Evolutionary conservation across 1,140 invertebrate genomes (phyloP).

Genomic region (Drosophila saltans): DNA sequence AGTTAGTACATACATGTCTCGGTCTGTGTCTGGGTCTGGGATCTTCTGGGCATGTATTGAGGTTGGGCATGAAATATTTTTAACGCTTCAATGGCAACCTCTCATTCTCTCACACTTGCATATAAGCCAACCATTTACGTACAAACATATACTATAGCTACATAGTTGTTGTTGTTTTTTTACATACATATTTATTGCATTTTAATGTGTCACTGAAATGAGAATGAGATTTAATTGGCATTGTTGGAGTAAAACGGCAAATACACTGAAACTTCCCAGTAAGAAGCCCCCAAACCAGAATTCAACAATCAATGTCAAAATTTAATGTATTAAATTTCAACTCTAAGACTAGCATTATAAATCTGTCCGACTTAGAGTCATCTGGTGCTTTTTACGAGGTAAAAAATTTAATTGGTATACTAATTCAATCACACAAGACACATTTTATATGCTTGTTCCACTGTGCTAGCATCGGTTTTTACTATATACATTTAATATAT

Average conservation of each 20-base stretch:
- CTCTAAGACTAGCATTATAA: too few relatives aligned
- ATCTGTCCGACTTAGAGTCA: too few relatives aligned
- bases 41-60: slow-evolving; percentile 26
- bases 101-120: slow-evolving; percentile 13
- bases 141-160: slow-evolving; percentile 10
- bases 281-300: too few relatives aligned
- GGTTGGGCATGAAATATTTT: slow-evolving; percentile 68
- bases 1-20: slow-evolving; percentile 4
- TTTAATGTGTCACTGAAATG: slow-evolving; percentile 77
- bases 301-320: too few relatives aligned
- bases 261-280: slow-evolving; percentile 43
- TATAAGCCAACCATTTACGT: slow-evolving; percentile 7
- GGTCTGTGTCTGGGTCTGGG: not conserved
- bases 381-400: too few relatives aligned
- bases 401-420: too few relatives aligned
- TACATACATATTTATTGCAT: slow-evolving; percentile 68
- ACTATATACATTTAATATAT: not conserved
- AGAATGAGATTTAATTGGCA: slow-evolving; percentile 75
- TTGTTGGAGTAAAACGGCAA: slow-evolving; percentile 50
- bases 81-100: slow-evolving; percentile 61
- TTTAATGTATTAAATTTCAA: too few relatives aligned
- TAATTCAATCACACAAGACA: too few relatives aligned
- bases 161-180: not conserved
- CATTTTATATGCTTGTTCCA: not conserved
- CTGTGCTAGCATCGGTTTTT: not conserved